Base-by-base conservation (phyloP, 2,797 vertebrate genomes). In the Malurus splendens region DNA sequence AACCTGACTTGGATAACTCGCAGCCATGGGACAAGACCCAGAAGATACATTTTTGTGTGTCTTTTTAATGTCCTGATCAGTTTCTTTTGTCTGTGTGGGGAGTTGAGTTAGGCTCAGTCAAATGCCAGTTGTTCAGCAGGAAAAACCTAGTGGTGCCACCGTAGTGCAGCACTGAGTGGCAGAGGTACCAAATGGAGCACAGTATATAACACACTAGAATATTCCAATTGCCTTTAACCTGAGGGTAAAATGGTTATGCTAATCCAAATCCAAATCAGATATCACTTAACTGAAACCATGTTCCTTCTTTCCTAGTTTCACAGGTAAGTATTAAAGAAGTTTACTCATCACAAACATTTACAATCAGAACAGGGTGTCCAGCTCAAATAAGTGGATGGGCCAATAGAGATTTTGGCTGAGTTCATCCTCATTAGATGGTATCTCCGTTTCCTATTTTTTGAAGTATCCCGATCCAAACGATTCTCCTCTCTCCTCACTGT, bases 231-330 rank as follows among this genome's bases (percentile, higher is more conserved):
- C 87, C 91, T 90, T 93, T 72, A 20, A 44, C 85, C 74, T 17
- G 22, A 64, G 36, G 45, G 65, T 80, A 77, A 91, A 88, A 93
- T 18, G 71, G n/a, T 82, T 80, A 86, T 62, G 24, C 27, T 41
- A 64, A 76, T 76, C 23, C 56, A 89, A 92, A 89, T 52, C 64
- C 30, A 82, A 94, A 94, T 60, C 38, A 14, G 76, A 24, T 48
- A 14, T 30, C 20, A 85, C 66, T 55, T 93, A 77, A 60, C 56
- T 85, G 59, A 92, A 95, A 87, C 66, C 52, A 47, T 39, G 32
- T 59, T 87, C n/a, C 56, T 93, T 89, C 36, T 94, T 90, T 77
- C 91, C 60, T 52, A 83, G 79, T 77, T 90, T 86, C 55, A 60
- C 70, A 94, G 44, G 61, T 44, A 92, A 76, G 19, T 52, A 73